Evolutionary conservation across 2,797 vertebrate genomes (phyloP).

Genomic region (Graptemys geographica): DNA sequence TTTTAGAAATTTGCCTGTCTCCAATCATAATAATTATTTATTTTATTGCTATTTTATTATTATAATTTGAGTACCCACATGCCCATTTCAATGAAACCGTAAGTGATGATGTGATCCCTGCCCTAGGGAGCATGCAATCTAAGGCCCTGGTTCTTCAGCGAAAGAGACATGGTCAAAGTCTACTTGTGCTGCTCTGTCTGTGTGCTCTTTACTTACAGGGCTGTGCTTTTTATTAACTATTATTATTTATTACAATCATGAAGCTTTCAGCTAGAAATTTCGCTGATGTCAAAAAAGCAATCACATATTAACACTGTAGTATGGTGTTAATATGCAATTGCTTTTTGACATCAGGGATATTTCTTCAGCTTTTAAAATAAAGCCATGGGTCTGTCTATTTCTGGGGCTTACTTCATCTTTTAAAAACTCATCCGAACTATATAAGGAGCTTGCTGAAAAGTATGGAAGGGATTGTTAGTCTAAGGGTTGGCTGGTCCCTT

Average conservation of each 20-base stretch:
- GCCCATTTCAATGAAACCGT: background rate
- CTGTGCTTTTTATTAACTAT: conserved; percentile 43
- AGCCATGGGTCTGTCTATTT: conserved; percentile 29
- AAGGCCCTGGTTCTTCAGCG: background rate
- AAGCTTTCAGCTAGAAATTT: conserved; percentile 56
- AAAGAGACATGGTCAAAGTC: background rate
- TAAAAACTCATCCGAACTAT: conserved; percentile 56
- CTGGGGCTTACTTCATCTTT: conserved; percentile 41
- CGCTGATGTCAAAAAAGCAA: conserved; percentile 54
- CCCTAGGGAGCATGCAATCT: background rate
- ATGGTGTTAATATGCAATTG: too few relatives aligned
- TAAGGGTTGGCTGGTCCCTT: conserved; percentile 45
- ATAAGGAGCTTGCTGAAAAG: conserved; percentile 52
- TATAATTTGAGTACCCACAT: background rate
- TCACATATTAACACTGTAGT: conserved; percentile 6
- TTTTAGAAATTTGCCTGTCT: background rate
- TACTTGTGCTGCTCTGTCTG: background rate
- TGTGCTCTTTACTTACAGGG: conserved; percentile 41
- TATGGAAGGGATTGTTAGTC: conserved; percentile 23
- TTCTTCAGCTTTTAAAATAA: conserved; percentile 48
- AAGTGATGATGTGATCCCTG: background rate
- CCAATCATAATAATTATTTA: background rate
- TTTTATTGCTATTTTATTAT: background rate
- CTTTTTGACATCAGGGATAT: too few relatives aligned
- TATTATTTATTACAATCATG: conserved; percentile 50